These are phyloP conservation scores for Tachysurus fulvidraco DNA, from an alignment of 2,113 vertebrate genomes.

Conservation along the genomic window DNA sequence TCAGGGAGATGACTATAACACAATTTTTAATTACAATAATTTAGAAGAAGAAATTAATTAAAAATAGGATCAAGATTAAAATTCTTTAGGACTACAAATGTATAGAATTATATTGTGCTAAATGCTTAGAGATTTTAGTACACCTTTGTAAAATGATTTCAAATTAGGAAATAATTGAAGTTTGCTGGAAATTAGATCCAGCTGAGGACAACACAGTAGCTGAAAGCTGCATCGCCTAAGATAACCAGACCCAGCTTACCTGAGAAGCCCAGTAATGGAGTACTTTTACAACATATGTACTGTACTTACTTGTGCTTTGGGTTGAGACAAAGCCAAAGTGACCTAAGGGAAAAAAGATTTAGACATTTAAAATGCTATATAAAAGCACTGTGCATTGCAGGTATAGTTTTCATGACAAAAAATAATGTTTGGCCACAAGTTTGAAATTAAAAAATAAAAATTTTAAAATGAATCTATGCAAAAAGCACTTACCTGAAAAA, in stretches of 20 bases:
- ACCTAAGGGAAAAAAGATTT: slow-evolving; percentile 4
- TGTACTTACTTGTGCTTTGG: slow-evolving; percentile 39
- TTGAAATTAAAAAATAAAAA: not conserved
- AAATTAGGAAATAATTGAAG: not conserved
- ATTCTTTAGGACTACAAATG: not conserved
- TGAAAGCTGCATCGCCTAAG: not conserved
- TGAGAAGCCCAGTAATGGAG: not conserved
- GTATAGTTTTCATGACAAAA: no score
- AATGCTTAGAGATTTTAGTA: not conserved
- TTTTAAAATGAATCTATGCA: not conserved
- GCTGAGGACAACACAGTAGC: not conserved
- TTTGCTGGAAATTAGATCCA: not conserved
- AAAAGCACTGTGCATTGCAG: not conserved
- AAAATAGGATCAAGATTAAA: not conserved
- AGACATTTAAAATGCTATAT: not conserved
- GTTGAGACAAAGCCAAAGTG: slow-evolving; percentile 13
- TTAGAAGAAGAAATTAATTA: not conserved
- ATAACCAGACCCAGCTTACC: not conserved
- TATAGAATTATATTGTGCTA: not conserved
- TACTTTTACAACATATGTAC: not conserved
- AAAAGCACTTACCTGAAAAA: slow-evolving; percentile 39
- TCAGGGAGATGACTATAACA: not conserved
- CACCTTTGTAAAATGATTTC: not conserved
- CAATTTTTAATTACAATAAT: not conserved
- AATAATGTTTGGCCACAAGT: not conserved